phyloP scores from a whole-genome alignment of 2,797 vertebrate genomes.

The Sciaenops ocellatus region DNA sequence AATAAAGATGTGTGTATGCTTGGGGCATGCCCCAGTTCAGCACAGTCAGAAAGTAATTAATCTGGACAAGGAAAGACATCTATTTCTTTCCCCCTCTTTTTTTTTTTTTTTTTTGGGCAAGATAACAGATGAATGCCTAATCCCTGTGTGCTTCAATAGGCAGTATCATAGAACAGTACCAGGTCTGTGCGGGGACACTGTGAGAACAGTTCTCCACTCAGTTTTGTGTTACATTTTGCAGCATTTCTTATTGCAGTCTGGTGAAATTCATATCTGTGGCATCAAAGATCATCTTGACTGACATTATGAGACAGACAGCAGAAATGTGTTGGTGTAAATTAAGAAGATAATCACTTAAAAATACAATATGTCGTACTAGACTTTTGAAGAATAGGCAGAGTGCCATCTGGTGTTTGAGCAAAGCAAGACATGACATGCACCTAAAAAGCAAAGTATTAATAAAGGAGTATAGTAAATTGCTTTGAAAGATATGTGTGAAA shows the following conservation, averaged over 20 bases:
- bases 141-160: slow-evolving; percentile 6
- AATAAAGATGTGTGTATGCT: slow-evolving; percentile 41
- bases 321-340: slow-evolving; percentile 33
- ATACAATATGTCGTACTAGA: slow-evolving; percentile 14
- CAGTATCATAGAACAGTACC: neutral
- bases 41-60: slow-evolving; percentile 30
- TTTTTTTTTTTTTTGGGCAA: slow-evolving; percentile 20
- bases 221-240: slow-evolving; percentile 24
- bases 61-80: slow-evolving; percentile 25
- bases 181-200: slow-evolving; percentile 13
- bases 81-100: neutral
- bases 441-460: slow-evolving; percentile 8
- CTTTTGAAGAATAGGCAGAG: slow-evolving; percentile 53
- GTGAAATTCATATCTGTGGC: slow-evolving; percentile 21
- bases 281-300: slow-evolving; percentile 31
- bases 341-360: slow-evolving; percentile 26
- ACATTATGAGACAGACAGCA: neutral
- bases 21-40: slow-evolving; percentile 33
- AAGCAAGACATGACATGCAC: slow-evolving; percentile 37
- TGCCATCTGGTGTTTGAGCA: slow-evolving; percentile 77
- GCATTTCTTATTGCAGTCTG: slow-evolving; percentile 12
- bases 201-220: slow-evolving; percentile 14
- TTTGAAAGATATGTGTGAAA: slow-evolving; percentile 5
- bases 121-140: slow-evolving; percentile 17
- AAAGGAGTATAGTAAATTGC: neutral